A percentile compares a stretch with the other conserved stretches of the same genome.
These are phyloP conservation scores for Latheticus oryzae DNA, from an alignment of 2,888 invertebrate genomes.

Conservation along the genomic window DNA sequence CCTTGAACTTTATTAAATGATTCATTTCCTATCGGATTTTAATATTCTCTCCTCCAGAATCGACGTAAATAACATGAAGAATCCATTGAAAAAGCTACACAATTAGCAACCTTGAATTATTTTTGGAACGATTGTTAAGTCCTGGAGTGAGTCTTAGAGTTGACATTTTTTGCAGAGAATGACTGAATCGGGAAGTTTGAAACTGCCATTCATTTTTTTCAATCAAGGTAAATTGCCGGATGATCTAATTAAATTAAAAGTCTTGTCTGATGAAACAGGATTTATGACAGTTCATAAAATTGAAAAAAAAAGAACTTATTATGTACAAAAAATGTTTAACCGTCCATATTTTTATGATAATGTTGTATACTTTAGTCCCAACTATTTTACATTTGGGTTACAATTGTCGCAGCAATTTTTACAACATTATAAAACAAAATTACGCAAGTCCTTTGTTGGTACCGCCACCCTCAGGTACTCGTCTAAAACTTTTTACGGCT, in stretches of 20 bases:
- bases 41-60: constrained; percentile 35
- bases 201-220: too few relatives aligned
- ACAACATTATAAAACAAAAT: constrained; percentile 28
- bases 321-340: neutral
- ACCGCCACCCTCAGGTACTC: constrained; percentile 3
- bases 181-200: too few relatives aligned
- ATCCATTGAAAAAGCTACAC: too few relatives aligned
- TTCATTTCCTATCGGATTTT: constrained; percentile 37
- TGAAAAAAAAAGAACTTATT: too few relatives aligned
- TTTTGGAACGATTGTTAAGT: constrained; percentile 1
- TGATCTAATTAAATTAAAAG: too few relatives aligned
- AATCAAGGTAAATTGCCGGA: too few relatives aligned
- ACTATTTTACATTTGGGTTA: constrained; percentile 12
- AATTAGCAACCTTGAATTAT: too few relatives aligned
- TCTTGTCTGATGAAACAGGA: too few relatives aligned
- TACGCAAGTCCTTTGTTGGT: constrained; percentile 32
- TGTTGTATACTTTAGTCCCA: too few relatives aligned
- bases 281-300: too few relatives aligned
- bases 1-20: constrained; percentile 57
- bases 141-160: neutral
- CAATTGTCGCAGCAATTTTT: constrained; percentile 22
- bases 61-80: constrained; percentile 14
- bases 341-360: constrained; percentile 9
- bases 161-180: too few relatives aligned
- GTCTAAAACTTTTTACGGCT: constrained; percentile 16